These are phyloP conservation scores for Coboldia fuscipes DNA, from an alignment of 1,140 invertebrate genomes.

Conservation along the genomic window DNA sequence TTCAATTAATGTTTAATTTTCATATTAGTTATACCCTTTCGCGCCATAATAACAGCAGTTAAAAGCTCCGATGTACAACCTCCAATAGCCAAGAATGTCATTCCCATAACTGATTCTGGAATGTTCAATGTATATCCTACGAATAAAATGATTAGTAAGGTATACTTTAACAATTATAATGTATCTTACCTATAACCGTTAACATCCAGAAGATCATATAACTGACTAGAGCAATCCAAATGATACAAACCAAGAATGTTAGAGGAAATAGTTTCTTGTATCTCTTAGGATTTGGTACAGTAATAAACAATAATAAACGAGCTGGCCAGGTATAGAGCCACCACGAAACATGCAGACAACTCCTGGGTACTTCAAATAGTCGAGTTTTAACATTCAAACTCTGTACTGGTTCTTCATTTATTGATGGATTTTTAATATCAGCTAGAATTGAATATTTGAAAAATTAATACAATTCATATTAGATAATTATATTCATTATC, in stretches of 20 bases:
- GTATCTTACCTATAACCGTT: slow-evolving; percentile 59
- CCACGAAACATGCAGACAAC: slow-evolving; percentile 16
- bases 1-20: slow-evolving; percentile 8
- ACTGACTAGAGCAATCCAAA: slow-evolving; percentile 64
- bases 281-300: slow-evolving; percentile 55
- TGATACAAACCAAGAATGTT: slow-evolving; percentile 67
- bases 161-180: no score
- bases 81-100: slow-evolving; percentile 66
- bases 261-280: slow-evolving; percentile 47
- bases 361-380: neutral
- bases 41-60: slow-evolving; percentile 58
- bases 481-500: no score
- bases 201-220: slow-evolving; percentile 87
- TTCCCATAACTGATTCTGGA: slow-evolving; percentile 67
- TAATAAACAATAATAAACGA: slow-evolving; percentile 36
- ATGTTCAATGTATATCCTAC: slow-evolving; percentile 44
- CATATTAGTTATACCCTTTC: slow-evolving; percentile 62
- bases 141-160: slow-evolving; percentile 73
- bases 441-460: neutral
- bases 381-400: neutral
- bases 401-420: neutral
- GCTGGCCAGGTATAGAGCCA: slow-evolving; percentile 53
- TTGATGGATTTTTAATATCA: neutral
- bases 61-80: slow-evolving; percentile 69
- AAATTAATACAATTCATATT: neutral